Evolutionary conservation across 2,797 vertebrate species (phyloP), one percentile per base, ranked within the genome.

Genomic region (Diplodus puntazzo): DNA sequence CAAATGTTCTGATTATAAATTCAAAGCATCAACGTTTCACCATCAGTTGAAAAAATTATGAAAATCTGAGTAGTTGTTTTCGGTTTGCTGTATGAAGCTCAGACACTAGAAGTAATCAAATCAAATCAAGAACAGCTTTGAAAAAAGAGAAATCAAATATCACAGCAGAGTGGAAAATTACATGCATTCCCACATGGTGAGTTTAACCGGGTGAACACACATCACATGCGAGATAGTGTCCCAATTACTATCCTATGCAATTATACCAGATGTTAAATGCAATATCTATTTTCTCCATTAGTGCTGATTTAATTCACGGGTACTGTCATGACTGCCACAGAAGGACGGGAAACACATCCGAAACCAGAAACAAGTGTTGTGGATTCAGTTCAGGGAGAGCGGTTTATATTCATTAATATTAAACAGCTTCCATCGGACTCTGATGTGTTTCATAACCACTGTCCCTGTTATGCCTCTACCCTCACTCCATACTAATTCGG

Each of bases 321-420:
- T 25, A 45, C 49, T 7, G 17, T 49, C 69, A 60, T 42, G 49
- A 75, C 23, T 27, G 53, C 64, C 67, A 55, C 62, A 71, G 42
- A 75, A 52, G 54, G 74, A 54, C 8, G 0, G 20, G 18, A 23
- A 69, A 61, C 60, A 49, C 60, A 60, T 61, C 14, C 25, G 59
- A 70, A 82, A 69, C 4, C 2, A 69, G 69, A 70, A 75, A 67
- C 45, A 83, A 52, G 12, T 69, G 76, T 79, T 25, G 62, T 73
- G 69, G 42, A 77, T 79, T 65, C 54, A 79, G 76, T 59, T 89
- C 77, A 77, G 53, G 61, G 64, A 73, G 71, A 69, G 43, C 9
- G 75, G 57, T 82, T 87, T 80, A 57, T 63, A 49, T 57, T 88
- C 79, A 90, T 91, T 60, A 84, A 92, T 87, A 88, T 85, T 89